Evolutionary conservation across 2,888 invertebrate species (phyloP), one percentile per base, ranked within the genome.

Genomic region (Beris chalybata): DNA sequence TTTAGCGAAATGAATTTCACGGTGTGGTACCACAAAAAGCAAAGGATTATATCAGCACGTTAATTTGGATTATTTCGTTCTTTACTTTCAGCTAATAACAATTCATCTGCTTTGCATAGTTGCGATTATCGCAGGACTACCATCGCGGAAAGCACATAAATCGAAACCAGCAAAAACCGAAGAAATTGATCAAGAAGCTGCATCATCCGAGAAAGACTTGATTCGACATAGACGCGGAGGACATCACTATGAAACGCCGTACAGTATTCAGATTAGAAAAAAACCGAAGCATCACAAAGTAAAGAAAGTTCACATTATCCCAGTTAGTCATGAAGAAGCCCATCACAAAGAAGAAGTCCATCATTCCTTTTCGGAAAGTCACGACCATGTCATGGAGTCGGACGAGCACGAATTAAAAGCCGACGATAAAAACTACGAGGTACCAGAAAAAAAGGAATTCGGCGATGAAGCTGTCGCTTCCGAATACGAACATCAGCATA

Each of bases 141-240:
- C 48, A 48, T 48, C 48, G 5, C 7, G 12, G 12, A 48, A 48
- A 48, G 5, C n/a, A 48, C 6, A 6, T 6, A 48, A 15, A n/a
- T 29, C 54, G 7, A 54, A 30, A 32, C 84, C 82, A 77, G 86
- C 86, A 0, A 85, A 83, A 71, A 81, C 38, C 9, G 61, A 32
- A 22, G 11, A 72, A 44, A 79, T 77, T 29, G 71, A 70, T 58
- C 71, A 66, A 64, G 65, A 44, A 30, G 58, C 67, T 64, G 68
- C 52, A 29, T 31, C 67, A 12, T 15, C 69, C 0, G 67, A 69
- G 9, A 67, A 70, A 15, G 72, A 71, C 47, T 57, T 69, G 9
- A 66, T 71, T 50, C 72, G 76, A 5, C 72, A 72, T 4, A 76
- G 75, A 67, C 72, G 75, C 11, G 75, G 75, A 0, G 68, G 73